Conservation (phyloP, 2,797 vertebrate genomes). For the Taeniopygia guttata region DNA sequence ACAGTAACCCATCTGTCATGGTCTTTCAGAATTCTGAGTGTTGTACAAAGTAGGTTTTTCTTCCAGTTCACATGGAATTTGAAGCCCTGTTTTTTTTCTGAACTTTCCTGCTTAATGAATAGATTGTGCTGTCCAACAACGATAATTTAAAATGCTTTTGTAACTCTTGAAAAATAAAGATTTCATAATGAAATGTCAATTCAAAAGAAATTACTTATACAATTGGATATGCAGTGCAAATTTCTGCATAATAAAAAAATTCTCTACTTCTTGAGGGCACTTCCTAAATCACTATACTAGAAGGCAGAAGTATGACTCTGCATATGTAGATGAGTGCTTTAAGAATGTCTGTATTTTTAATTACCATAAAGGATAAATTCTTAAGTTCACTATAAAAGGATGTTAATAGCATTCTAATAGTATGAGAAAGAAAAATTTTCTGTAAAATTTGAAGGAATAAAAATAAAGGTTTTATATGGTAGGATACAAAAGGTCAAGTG, state of each 20-base stretch:
- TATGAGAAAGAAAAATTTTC: not conserved
- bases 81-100: not conserved
- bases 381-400: not conserved
- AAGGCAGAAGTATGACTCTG: not conserved
- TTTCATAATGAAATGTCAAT: not conserved
- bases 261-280: not conserved
- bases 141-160: fast-evolving
- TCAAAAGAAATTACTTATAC: not conserved
- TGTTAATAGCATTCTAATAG: not conserved
- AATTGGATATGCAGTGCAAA: not conserved
- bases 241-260: not conserved
- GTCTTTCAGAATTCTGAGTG: not conserved
- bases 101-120: not conserved
- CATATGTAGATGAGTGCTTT: not conserved
- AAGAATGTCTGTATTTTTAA: not conserved
- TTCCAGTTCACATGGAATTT: not conserved
- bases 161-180: not conserved
- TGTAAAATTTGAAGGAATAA: not conserved
- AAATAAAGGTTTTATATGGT: not conserved
- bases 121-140: not conserved
- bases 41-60: not conserved
- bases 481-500: not conserved
- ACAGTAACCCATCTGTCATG: not conserved
- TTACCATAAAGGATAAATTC: not conserved
- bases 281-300: not conserved